phyloP scores from a whole-genome alignment of 2,113 vertebrate species.

The Dasypus novemcinctus region DNA sequence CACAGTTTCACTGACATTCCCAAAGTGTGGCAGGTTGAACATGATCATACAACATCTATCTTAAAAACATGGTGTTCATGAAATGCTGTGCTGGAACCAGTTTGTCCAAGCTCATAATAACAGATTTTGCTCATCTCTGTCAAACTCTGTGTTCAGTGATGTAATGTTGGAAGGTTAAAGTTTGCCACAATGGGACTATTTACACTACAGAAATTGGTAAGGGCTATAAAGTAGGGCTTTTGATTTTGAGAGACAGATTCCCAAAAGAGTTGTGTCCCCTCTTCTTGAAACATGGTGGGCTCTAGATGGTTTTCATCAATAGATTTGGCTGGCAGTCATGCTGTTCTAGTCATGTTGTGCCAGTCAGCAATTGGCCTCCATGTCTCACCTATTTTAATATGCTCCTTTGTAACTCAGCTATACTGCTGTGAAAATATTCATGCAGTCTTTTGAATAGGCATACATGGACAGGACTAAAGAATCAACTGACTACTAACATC shows the following conservation, averaged over 20 bases:
- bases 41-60: fast-evolving
- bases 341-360: not conserved
- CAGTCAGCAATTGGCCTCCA: not conserved
- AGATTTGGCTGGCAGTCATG: not conserved
- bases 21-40: not conserved
- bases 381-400: not conserved
- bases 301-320: not conserved
- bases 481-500: not conserved
- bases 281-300: not conserved
- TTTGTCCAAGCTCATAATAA: not conserved
- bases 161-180: not conserved
- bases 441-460: not conserved
- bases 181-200: not conserved
- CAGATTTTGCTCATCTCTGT: not conserved
- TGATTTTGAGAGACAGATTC: not conserved
- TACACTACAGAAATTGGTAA: not conserved
- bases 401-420: not conserved
- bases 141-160: not conserved
- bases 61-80: fast-evolving
- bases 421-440: not conserved
- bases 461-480: not conserved
- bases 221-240: not conserved
- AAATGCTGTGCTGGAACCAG: fast-evolving
- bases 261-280: not conserved
- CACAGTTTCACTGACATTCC: not conserved